Evolutionary conservation across 1,140 invertebrate species (phyloP), one percentile per base, ranked within the genome.

Genomic region (Nylanderia fulva): DNA sequence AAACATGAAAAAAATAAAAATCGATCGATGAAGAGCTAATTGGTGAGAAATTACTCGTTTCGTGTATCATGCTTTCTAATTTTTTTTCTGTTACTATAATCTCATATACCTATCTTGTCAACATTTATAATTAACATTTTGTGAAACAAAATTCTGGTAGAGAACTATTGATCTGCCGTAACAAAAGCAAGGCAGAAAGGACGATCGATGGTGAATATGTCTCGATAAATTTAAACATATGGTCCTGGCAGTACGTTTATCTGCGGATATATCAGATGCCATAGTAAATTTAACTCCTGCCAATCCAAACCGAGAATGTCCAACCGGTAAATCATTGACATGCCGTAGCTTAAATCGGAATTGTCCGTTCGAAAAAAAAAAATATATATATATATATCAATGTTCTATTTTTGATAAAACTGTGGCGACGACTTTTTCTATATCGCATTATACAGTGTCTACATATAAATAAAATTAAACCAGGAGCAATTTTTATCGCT

Each of bases 281-380:
- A 72, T 58, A 72, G 66, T 60, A 82, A 82, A 82, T 82, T 82
- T 82, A 82, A 11, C 66, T 39, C 21, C 52, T 58, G 77, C 36
- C 77, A 60, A 82, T 82, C 36, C 52, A 21, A 42, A 54, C 52
- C 36, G 52, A 68, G 45, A 80, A 56, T 29, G 48, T 39, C 63
- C 76, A 48, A 54, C 48, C 64, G 76, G 64, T 68, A 45, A 52
- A 72, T 72, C 52, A 54, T 72, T 82, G 56, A 72, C 77, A 71
- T 72, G 33, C 39, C 33, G 66, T 13, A 68, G 52, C 77, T 82
- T 82, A 82, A 82, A 82, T 72, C 77, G 77, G 66, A 82, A 82
- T 82, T 71, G 52, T 39, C 45, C 66, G 66, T 36, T 21, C 42
- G 18, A 66, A 48, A 48, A 39, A 36, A 77, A 39, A 36, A 77